A percentile compares a stretch with the other conserved stretches of the same genome.
Evolutionary conservation across 1,140 invertebrate genomes (phyloP).

Genomic region (Neotoxoptera formosana): DNA sequence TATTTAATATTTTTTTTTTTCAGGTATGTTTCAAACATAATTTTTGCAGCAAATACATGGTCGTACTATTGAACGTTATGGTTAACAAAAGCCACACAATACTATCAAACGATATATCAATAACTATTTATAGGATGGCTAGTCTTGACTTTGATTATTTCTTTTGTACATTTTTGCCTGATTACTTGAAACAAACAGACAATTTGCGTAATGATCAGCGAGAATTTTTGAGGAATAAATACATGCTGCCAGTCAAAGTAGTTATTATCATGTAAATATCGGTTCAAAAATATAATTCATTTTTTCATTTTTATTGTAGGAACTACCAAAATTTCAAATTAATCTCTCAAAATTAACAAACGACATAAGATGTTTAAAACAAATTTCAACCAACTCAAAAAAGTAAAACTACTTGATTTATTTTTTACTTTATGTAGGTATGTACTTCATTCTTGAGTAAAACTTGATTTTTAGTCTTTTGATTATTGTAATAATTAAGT

Average conservation of each 20-base stretch:
- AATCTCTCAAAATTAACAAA: constrained; percentile 81
- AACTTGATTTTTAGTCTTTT: constrained; percentile 53
- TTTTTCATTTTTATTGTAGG: constrained; percentile 68
- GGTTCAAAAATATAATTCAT: constrained; percentile 28
- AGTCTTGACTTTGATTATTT: constrained; percentile 80
- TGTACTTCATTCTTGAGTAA: constrained; percentile 26
- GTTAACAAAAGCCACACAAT: constrained; percentile 79
- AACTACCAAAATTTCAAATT: constrained; percentile 83
- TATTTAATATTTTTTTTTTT: constrained; percentile 58
- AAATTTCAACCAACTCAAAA: constrained; percentile 44
- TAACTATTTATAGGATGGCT: constrained; percentile 82
- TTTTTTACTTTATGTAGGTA: constrained; percentile 38
- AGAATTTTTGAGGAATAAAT: constrained; percentile 66
- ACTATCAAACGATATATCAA: constrained; percentile 81
- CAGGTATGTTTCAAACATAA: constrained; percentile 74
- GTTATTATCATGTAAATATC: constrained; percentile 61
- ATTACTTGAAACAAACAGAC: constrained; percentile 74
- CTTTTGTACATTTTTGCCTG: constrained; percentile 77
- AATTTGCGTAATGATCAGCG: constrained; percentile 50
- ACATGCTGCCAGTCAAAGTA: constrained; percentile 77
- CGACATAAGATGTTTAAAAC: constrained; percentile 75
- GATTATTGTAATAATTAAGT: constrained; percentile 54
- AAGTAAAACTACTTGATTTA: constrained; percentile 53
- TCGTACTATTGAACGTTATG: constrained; percentile 74
- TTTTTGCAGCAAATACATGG: constrained; percentile 75